Percentiles rank a stretch among this genome's conserved stretches.
phyloP scores from a whole-genome alignment of 1,140 invertebrate genomes.

The Brachionus paranguensis region DNA sequence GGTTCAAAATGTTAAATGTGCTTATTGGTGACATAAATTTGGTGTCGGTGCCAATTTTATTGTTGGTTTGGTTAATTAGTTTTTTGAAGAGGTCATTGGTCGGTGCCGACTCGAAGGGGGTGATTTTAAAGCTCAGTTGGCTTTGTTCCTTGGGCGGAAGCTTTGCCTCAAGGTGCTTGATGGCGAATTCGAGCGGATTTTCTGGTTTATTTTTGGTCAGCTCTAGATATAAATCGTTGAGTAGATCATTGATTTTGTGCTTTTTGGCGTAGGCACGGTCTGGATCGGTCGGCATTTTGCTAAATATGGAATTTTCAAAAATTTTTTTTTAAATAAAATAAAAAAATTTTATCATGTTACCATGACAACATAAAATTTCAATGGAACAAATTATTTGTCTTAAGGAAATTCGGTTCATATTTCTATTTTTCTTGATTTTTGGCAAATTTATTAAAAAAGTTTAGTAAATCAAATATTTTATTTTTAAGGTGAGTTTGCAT shows the following conservation, averaged over 20 bases:
- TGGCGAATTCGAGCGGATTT: not conserved
- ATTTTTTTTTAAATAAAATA: not conserved
- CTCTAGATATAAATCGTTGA: slow-evolving; percentile 4
- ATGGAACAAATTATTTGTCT: too few relatives aligned
- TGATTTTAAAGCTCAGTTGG: not conserved
- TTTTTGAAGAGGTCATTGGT: not conserved
- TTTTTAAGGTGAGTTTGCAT: too few relatives aligned
- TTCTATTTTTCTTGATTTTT: too few relatives aligned
- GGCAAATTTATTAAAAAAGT: too few relatives aligned
- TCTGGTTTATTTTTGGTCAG: not conserved
- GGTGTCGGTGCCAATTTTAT: not conserved
- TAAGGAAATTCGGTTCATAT: too few relatives aligned
- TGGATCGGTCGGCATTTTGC: not conserved
- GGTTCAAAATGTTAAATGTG: not conserved
- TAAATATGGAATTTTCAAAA: not conserved
- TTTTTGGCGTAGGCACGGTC: not conserved
- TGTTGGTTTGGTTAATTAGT: not conserved
- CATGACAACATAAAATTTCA: not conserved
- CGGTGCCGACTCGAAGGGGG: not conserved
- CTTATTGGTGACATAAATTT: not conserved
- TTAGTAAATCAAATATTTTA: too few relatives aligned
- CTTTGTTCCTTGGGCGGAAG: slow-evolving; percentile 1
- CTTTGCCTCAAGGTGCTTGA: not conserved
- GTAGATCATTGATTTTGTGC: not conserved
- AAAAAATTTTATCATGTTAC: not conserved